Evolutionary conservation across 30 jellyfish, hydroid and myxozoan species (phyloP).

Genomic region (Hydractinia symbiolongicarpus): DNA sequence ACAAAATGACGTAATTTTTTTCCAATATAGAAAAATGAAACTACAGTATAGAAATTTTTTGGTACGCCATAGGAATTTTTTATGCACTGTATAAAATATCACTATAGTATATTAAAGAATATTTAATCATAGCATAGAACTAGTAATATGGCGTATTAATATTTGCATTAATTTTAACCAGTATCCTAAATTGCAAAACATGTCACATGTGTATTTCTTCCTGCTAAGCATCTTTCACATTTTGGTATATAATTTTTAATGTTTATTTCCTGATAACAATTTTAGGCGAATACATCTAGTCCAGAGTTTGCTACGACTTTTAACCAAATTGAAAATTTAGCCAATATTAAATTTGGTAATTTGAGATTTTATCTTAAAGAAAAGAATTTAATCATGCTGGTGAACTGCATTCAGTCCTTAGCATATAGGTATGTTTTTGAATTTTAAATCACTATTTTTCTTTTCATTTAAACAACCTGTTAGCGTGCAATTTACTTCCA

Average conservation of each 20-base stretch:
- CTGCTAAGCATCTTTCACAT: too few relatives aligned
- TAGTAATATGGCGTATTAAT: too few relatives aligned
- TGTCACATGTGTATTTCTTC: too few relatives aligned
- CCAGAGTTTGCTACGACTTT: constrained; percentile 31
- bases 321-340: constrained; percentile 7
- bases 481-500: not conserved
- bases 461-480: not conserved
- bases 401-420: not conserved
- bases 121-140: too few relatives aligned
- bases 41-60: too few relatives aligned
- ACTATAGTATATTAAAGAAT: too few relatives aligned
- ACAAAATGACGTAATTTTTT: too few relatives aligned
- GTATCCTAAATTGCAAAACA: too few relatives aligned
- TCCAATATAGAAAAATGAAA: too few relatives aligned
- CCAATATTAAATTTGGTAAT: not conserved
- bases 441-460: not conserved
- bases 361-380: not conserved
- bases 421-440: not conserved
- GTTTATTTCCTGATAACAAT: not conserved
- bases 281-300: constrained; percentile 35
- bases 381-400: not conserved
- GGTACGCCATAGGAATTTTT: too few relatives aligned
- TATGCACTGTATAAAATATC: too few relatives aligned
- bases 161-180: too few relatives aligned
- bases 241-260: not conserved